A percentile compares a stretch with the other conserved stretches of the same genome.
Evolutionary conservation across 1,140 invertebrate genomes (phyloP).

Genomic region (Platorchestia sp.): DNA sequence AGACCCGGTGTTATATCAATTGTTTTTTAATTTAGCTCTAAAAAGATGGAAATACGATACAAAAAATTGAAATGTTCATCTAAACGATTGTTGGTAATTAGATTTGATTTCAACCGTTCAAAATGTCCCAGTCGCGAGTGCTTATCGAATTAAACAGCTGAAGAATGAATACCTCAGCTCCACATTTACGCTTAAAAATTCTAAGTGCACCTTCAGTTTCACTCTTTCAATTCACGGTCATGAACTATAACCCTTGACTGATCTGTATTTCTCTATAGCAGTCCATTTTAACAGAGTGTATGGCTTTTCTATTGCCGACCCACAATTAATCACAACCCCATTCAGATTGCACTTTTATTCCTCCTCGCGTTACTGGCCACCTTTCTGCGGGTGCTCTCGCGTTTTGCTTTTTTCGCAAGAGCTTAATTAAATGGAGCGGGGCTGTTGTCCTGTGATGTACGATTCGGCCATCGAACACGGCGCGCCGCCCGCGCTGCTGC

Average conservation of each 20-base stretch:
- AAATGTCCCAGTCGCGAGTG: too few relatives aligned
- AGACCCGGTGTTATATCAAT: too few relatives aligned
- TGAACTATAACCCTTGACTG: not conserved
- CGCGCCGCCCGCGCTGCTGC: not conserved
- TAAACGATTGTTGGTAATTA: too few relatives aligned
- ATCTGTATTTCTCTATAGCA: not conserved
- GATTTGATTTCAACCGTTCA: too few relatives aligned
- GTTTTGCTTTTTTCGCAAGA: slow-evolving; percentile 21
- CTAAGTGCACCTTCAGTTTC: not conserved
- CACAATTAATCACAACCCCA: slow-evolving; percentile 41
- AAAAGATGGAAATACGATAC: too few relatives aligned
- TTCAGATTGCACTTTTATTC: slow-evolving; percentile 35
- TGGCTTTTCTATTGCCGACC: slow-evolving; percentile 20
- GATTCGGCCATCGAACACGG: not conserved
- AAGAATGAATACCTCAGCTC: too few relatives aligned
- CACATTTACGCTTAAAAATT: too few relatives aligned
- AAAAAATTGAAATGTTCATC: too few relatives aligned
- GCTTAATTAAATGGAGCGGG: slow-evolving; percentile 23
- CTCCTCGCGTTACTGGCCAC: not conserved
- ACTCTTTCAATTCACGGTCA: not conserved
- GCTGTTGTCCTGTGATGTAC: slow-evolving; percentile 32
- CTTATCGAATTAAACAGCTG: too few relatives aligned
- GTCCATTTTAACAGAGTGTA: not conserved
- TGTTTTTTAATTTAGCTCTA: too few relatives aligned
- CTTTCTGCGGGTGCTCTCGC: not conserved